These are phyloP conservation scores for Diabrotica virgifera DNA, from an alignment of 1,140 invertebrate genomes.

Conservation along the genomic window DNA sequence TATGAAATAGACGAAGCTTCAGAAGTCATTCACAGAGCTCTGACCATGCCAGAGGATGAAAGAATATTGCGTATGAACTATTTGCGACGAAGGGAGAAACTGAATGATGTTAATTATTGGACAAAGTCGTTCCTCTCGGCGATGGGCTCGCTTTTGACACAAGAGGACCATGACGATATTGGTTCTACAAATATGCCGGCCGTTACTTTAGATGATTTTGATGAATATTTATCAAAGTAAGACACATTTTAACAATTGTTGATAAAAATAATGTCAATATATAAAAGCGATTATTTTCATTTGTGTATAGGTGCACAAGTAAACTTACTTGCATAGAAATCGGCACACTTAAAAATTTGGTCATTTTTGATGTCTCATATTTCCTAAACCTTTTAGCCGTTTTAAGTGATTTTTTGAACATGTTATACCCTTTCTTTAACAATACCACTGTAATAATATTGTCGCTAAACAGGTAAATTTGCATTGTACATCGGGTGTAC, in stretches of 20 bases:
- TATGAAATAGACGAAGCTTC: constrained; percentile 86
- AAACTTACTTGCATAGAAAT: no score
- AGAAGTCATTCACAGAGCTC: constrained; percentile 77
- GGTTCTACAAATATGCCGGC: constrained; percentile 80
- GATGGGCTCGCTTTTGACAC: constrained; percentile 67
- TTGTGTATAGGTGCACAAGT: no score
- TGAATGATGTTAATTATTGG: constrained; percentile 86
- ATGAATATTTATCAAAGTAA: constrained; percentile 79
- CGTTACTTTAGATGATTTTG: constrained; percentile 82
- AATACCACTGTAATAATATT: no score
- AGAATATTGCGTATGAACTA: constrained; percentile 82
- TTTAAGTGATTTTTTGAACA: no score
- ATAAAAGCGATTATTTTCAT: no score
- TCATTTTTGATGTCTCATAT: no score
- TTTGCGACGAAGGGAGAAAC: constrained; percentile 72
- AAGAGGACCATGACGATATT: constrained; percentile 75
- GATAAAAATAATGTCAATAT: neutral
- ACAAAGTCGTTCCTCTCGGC: constrained; percentile 83
- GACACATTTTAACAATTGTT: constrained; percentile 34
- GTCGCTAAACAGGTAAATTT: no score
- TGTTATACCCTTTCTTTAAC: no score
- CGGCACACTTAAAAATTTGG: no score
- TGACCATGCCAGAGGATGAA: constrained; percentile 89
- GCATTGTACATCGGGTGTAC: no score
- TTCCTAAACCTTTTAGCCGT: no score